Evolutionary conservation across 2,113 vertebrate genomes (phyloP).

Genomic region (Recurvirostra avosetta): DNA sequence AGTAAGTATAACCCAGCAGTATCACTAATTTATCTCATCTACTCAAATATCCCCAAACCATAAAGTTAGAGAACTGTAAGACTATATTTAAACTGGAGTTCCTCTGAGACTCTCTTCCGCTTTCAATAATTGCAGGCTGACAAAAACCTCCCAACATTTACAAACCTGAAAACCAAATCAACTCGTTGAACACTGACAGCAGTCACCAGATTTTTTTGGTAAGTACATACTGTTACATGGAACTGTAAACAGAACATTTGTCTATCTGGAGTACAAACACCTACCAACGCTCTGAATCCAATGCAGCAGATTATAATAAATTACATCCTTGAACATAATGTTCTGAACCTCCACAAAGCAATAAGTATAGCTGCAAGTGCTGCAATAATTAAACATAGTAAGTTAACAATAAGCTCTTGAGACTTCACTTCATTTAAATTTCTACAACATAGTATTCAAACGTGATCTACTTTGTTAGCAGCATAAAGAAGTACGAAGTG

Average conservation of each 20-base stretch:
- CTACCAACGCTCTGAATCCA: not conserved
- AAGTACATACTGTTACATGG: slow-evolving; percentile 4
- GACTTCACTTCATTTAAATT: not conserved
- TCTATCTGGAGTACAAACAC: slow-evolving; percentile 13
- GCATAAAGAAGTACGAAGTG: not conserved
- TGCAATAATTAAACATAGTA: slow-evolving; percentile 36
- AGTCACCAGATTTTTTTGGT: not conserved
- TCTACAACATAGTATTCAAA: slow-evolving; percentile 10
- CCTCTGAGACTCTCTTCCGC: not conserved
- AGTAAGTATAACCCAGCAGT: not conserved
- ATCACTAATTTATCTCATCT: not conserved
- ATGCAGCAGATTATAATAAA: slow-evolving; percentile 16
- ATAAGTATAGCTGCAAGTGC: slow-evolving; percentile 15
- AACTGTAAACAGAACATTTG: slow-evolving; percentile 17
- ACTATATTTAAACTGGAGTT: not conserved
- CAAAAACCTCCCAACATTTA: not conserved
- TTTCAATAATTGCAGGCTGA: not conserved
- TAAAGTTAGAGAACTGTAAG: not conserved
- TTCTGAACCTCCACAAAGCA: slow-evolving; percentile 50
- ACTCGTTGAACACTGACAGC: not conserved
- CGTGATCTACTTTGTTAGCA: not conserved
- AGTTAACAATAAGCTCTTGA: slow-evolving; percentile 6
- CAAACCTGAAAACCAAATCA: not conserved
- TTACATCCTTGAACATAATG: slow-evolving; percentile 35
- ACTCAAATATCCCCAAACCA: not conserved